phyloP scores from a whole-genome alignment of 2,888 invertebrate species.

The Gisinianus flammeolus region DNA sequence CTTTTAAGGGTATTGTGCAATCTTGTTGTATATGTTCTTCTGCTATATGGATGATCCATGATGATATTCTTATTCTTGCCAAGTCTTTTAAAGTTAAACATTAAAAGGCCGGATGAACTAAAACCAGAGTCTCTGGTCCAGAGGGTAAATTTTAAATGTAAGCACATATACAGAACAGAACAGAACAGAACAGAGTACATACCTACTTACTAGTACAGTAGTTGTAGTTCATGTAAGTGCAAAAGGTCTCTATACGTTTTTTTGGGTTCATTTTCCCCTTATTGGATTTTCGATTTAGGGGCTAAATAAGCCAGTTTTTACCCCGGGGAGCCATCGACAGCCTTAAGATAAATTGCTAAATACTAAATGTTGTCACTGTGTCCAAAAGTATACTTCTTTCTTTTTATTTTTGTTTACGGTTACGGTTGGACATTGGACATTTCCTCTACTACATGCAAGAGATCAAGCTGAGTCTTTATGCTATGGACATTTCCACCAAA shows the following conservation, averaged over 20 bases:
- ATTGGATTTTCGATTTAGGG: conserved; percentile 13
- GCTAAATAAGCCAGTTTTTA: conserved; percentile 15
- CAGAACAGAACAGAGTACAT: too few relatives aligned
- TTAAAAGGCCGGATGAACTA: background rate
- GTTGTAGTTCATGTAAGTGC: too few relatives aligned
- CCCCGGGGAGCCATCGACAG: conserved; percentile 48
- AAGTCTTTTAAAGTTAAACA: too few relatives aligned
- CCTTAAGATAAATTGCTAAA: conserved; percentile 42
- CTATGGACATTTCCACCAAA: too few relatives aligned
- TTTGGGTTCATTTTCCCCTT: background rate
- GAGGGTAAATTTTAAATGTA: background rate
- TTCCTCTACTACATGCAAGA: background rate
- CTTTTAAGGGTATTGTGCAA: too few relatives aligned
- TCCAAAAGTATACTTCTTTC: background rate
- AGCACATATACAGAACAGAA: too few relatives aligned
- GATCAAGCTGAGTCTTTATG: background rate
- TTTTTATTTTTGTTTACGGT: background rate
- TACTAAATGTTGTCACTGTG: background rate
- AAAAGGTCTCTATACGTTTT: too few relatives aligned
- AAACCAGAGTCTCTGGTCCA: background rate
- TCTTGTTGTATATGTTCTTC: too few relatives aligned
- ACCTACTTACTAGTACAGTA: too few relatives aligned
- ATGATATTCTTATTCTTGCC: too few relatives aligned
- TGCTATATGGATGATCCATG: too few relatives aligned
- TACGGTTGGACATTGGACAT: background rate